Conservation (phyloP, 2,888 invertebrate species). For the Drosophila mimica region DNA sequence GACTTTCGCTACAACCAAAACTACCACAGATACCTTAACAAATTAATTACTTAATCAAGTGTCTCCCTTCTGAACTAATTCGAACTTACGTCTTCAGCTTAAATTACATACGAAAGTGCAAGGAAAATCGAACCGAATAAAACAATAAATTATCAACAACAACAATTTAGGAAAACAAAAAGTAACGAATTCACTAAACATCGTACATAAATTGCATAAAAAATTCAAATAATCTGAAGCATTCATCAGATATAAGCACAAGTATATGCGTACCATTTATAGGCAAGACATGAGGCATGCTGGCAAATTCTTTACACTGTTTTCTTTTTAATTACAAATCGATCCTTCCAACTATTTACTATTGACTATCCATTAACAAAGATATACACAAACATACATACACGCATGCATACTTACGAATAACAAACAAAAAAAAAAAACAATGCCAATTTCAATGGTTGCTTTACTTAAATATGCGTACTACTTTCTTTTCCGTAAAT, state of each 20-base stretch:
- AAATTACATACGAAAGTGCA: not conserved
- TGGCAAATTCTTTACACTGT: conserved; percentile 30
- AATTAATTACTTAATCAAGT: not conserved
- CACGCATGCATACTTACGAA: conserved; percentile 10
- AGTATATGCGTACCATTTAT: conserved; percentile 13
- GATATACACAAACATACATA: conserved; percentile 23
- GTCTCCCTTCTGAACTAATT: conserved; percentile 10
- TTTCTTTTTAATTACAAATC: conserved; percentile 43
- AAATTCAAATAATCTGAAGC: conserved; percentile 4
- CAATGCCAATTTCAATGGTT: conserved; percentile 22
- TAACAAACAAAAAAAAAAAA: not conserved
- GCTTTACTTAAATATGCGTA: conserved; percentile 31
- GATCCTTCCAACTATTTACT: conserved; percentile 52
- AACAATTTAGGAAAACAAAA: not conserved
- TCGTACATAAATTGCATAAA: conserved; percentile 9
- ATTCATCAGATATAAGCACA: conserved; percentile 5
- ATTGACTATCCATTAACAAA: conserved; percentile 35
- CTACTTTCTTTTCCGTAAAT: conserved; percentile 39
- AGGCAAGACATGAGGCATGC: conserved; percentile 25
- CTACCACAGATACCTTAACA: conserved; percentile 12
- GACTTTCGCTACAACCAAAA: conserved; percentile 10
- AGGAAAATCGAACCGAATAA: conserved; percentile 2
- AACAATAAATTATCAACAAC: not conserved
- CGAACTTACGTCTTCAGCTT: conserved; percentile 8
- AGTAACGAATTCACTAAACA: conserved; percentile 2